Conservation (phyloP, 1,140 invertebrate species). For the Ceratina japonica region DNA sequence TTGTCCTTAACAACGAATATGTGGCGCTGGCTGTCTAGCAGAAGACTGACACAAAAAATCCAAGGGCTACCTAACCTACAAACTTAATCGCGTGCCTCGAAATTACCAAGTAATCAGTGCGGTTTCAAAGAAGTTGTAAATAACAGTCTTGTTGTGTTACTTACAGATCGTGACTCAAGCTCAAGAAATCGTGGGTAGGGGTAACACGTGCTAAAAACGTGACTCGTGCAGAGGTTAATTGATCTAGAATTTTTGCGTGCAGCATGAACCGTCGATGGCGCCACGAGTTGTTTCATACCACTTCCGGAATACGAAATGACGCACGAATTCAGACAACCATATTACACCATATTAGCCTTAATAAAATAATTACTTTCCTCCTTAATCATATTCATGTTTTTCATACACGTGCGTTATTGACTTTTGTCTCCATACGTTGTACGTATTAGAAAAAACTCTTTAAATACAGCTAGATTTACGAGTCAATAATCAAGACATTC, state of each 20-base stretch:
- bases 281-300: not conserved
- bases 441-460: no score
- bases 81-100: not conserved
- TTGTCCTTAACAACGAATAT: not conserved
- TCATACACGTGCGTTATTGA: no score
- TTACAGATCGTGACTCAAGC: not conserved
- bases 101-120: not conserved
- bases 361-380: not conserved
- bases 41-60: conserved; percentile 48
- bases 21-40: conserved; percentile 54
- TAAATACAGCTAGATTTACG: no score
- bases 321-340: no score
- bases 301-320: conserved; percentile 53
- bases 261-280: conserved; percentile 2
- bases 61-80: conserved; percentile 51
- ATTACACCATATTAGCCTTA: no score
- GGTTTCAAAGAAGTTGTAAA: not conserved
- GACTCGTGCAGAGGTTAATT: conserved; percentile 54
- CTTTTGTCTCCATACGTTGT: no score
- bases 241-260: not conserved
- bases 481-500: no score
- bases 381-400: not conserved
- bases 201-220: not conserved
- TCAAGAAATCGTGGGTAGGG: not conserved
- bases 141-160: not conserved